Base-by-base conservation (phyloP, 1,140 invertebrate species). In the Lucilia sericata region DNA sequence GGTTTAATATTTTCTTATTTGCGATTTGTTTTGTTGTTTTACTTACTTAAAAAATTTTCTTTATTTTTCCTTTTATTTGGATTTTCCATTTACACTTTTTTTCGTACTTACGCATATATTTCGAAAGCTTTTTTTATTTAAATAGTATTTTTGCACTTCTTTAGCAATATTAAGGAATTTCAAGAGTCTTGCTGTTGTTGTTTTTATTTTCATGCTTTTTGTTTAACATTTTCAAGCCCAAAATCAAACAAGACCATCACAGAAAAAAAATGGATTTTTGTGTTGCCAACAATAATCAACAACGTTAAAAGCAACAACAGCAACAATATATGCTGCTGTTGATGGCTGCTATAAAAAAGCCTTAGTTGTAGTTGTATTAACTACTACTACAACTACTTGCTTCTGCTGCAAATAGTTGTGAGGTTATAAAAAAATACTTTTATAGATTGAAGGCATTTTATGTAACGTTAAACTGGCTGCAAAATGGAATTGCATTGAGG, bases 281-380 rank as follows among this genome's bases (percentile, higher is more conserved):
- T n/a, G 55, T 60, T 60, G 55, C 55, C 55, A 60, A 60, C 55
- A 60, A 60, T 60, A 17, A 60, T n/a, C 55, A 60, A 60, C n/a
- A 60, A 60, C 55, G 42, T 42, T 42, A 42, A 42, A 42, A 42
- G 10, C 25, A 42, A 42, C 17, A 60, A 17, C 55, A 60, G 8
- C 55, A 60, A 5, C 55, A 60, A n/a, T 14, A 60, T 2, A 30
- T 30, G 25, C 25, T 30, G 25, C 25, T 30, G 25, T 3, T 30
- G 3, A 30, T 30, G 25, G 25, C n/a, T 30, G 25, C 25, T 55
- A n/a, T n/a, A n/a, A n/a, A n/a, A n/a, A n/a, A n/a, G n/a, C n/a
- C n/a, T n/a, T n/a, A n/a, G n/a, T n/a, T n/a, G 51, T n/a, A 60
- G 51, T n/a, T 14, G 13, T 13, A 60, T 60, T 60, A 60, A 60